Evolutionary conservation across 2,888 invertebrate species (phyloP).

Genomic region (Nemurella pictetii): DNA sequence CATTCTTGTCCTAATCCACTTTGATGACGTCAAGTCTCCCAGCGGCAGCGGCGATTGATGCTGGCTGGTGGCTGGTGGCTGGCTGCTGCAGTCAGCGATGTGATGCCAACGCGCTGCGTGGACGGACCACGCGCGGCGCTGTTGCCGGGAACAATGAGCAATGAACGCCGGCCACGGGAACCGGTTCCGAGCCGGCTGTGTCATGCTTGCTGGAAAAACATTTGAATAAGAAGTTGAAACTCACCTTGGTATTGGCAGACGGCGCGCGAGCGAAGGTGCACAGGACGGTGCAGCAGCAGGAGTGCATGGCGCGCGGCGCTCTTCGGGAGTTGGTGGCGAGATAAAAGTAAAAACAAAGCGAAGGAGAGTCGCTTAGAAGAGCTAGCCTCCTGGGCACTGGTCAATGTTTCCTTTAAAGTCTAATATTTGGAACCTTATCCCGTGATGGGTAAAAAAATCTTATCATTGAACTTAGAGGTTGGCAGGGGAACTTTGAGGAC

Average conservation of each 20-base stretch:
- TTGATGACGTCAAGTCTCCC: background rate
- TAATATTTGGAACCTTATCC: too few relatives aligned
- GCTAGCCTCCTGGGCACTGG: too few relatives aligned
- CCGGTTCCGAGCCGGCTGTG: background rate
- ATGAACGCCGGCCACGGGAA: background rate
- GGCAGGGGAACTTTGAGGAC: too few relatives aligned
- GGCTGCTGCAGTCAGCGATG: background rate
- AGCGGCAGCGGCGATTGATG: background rate
- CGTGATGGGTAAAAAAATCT: too few relatives aligned
- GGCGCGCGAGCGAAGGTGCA: background rate
- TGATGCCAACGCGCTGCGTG: too few relatives aligned
- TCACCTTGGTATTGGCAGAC: background rate
- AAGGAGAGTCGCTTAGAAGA: too few relatives aligned
- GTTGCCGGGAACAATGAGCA: background rate
- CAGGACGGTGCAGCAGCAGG: background rate
- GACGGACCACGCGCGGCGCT: background rate
- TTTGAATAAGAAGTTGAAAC: constrained; percentile 8
- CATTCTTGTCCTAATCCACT: background rate
- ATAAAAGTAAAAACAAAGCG: background rate
- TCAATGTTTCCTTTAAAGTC: too few relatives aligned
- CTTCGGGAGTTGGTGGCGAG: background rate
- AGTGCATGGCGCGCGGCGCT: too few relatives aligned
- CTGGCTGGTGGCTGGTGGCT: background rate
- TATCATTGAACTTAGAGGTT: too few relatives aligned
- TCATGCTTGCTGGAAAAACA: constrained; percentile 11